Percentiles rank a stretch among this genome's conserved stretches.
Evolutionary conservation across 2,797 vertebrate species (phyloP).

Genomic region (Poecilia picta): DNA sequence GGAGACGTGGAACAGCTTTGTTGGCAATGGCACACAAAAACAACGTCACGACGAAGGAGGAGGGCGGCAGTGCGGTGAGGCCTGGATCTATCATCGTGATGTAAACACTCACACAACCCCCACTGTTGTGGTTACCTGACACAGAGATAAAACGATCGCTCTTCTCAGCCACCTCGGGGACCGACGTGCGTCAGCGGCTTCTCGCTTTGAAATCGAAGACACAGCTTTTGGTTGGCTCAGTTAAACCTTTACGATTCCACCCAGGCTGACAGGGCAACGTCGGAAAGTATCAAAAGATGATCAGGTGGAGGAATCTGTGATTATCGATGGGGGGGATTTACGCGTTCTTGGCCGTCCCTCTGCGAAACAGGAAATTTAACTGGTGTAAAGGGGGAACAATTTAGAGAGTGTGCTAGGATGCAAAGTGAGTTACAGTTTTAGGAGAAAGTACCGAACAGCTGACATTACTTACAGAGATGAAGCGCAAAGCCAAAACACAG

Average conservation of each 20-base stretch:
- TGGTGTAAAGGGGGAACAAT: background rate
- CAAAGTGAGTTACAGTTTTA: background rate
- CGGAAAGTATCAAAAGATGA: slow-evolving; percentile 13
- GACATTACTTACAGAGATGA: background rate
- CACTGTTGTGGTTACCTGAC: slow-evolving; percentile 61
- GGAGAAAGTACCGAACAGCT: background rate
- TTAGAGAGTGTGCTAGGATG: background rate
- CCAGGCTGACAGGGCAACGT: background rate
- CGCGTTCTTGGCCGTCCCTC: background rate
- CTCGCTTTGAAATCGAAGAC: slow-evolving; percentile 35
- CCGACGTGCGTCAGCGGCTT: slow-evolving; percentile 19
- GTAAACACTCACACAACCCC: slow-evolving; percentile 54
- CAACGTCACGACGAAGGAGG: slow-evolving; percentile 41
- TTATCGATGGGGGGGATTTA: background rate
- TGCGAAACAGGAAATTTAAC: background rate
- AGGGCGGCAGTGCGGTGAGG: slow-evolving; percentile 23
- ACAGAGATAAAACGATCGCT: slow-evolving; percentile 45
- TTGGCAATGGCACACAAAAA: slow-evolving; percentile 41
- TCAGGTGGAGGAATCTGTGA: background rate
- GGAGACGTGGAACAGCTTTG: slow-evolving; percentile 41
- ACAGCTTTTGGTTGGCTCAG: background rate
- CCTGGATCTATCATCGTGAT: slow-evolving; percentile 46
- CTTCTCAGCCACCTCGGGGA: slow-evolving; percentile 23
- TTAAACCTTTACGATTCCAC: slow-evolving; percentile 16
- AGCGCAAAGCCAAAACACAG: background rate